A percentile compares a stretch with the other conserved stretches of the same genome.
These are phyloP conservation scores for Phylloscopus whistleri DNA, from an alignment of 2,113 vertebrate species.

Conservation along the genomic window DNA sequence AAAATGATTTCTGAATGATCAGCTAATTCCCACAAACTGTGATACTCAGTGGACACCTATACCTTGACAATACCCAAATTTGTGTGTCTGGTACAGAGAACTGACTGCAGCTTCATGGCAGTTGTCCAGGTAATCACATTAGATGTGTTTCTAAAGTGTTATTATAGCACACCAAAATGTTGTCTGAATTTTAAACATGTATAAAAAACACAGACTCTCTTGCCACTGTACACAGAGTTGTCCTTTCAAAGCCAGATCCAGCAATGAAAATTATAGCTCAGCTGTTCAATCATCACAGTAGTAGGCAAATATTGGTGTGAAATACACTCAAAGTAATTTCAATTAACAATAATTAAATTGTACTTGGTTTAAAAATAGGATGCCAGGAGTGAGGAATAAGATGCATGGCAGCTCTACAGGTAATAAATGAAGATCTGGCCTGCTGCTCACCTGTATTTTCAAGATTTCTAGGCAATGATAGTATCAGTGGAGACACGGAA, in stretches of 20 bases:
- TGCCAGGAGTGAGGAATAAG: neutral
- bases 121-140: neutral
- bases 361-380: neutral
- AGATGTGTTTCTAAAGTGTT: neutral
- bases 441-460: neutral
- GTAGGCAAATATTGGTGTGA: neutral
- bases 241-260: neutral
- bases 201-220: neutral
- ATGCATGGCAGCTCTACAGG: neutral
- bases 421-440: neutral
- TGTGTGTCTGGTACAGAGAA: neutral
- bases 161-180: neutral
- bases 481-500: neutral
- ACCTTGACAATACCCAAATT: neutral
- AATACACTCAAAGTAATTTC: neutral
- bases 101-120: neutral
- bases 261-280: neutral
- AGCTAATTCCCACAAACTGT: neutral
- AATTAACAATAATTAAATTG: slow-evolving; percentile 22
- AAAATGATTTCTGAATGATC: neutral
- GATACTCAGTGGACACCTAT: neutral
- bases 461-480: neutral
- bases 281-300: neutral
- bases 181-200: neutral
- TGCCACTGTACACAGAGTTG: neutral